These are phyloP conservation scores for Turritopsis rubra DNA, from an alignment of 30 jellyfish, hydroid and myxozoan genomes.

Conservation along the genomic window DNA sequence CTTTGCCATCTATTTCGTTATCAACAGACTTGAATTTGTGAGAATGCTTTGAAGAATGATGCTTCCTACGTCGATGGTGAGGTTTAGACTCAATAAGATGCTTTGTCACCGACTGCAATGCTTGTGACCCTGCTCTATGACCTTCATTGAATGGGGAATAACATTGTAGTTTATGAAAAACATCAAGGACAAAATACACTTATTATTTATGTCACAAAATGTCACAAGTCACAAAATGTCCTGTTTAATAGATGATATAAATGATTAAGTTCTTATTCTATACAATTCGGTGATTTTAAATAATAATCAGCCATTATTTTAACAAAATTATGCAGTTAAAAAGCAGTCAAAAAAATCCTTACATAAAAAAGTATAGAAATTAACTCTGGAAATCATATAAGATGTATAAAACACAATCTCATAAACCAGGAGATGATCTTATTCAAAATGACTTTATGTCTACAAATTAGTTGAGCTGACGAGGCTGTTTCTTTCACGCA, in stretches of 20 bases:
- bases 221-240: no score
- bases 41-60: conserved; percentile 15
- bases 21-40: not conserved
- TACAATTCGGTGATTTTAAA: no score
- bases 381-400: not conserved
- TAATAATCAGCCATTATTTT: no score
- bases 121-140: not conserved
- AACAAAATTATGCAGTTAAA: not conserved
- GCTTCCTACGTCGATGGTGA: not conserved
- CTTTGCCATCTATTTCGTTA: not conserved
- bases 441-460: not conserved
- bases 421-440: not conserved
- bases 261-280: no score
- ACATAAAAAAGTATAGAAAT: not conserved
- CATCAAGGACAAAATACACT: no score
- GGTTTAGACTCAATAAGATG: not conserved
- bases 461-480: not conserved
- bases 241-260: no score
- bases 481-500: not conserved
- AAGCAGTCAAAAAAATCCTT: not conserved
- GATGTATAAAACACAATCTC: not conserved
- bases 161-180: not conserved
- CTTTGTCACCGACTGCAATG: not conserved
- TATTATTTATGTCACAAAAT: no score
- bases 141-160: not conserved